Evolutionary conservation across 2,113 vertebrate species (phyloP).

Genomic region (Tauraco erythrolophus): DNA sequence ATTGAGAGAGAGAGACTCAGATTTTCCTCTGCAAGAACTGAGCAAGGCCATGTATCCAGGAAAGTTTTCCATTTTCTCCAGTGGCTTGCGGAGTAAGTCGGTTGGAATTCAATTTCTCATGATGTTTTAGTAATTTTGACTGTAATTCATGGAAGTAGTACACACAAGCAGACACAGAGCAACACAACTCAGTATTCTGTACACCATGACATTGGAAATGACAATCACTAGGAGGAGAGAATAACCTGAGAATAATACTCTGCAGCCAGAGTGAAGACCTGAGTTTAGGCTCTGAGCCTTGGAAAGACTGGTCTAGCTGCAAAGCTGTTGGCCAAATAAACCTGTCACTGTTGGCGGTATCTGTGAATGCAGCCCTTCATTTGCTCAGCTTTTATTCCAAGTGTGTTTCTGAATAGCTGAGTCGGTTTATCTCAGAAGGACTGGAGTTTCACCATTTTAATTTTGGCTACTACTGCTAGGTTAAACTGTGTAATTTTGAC

Average conservation of each 20-base stretch:
- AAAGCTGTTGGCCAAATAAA: neutral
- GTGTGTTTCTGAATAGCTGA: neutral
- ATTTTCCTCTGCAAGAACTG: neutral
- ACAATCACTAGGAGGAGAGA: neutral
- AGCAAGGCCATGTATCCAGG: neutral
- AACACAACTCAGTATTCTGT: neutral
- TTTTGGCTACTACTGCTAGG: neutral
- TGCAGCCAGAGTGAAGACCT: neutral
- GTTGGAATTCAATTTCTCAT: neutral
- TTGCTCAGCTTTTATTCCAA: neutral
- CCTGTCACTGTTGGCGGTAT: accelerated
- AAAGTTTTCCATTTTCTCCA: neutral
- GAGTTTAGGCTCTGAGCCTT: neutral
- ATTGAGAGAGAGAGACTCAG: neutral
- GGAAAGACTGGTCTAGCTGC: neutral
- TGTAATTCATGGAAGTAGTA: no score
- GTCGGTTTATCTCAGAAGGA: neutral
- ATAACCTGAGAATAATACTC: neutral
- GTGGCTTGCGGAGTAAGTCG: neutral
- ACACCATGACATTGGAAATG: neutral
- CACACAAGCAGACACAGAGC: neutral
- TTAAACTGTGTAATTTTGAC: neutral
- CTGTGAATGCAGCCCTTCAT: neutral
- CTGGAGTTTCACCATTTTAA: neutral
- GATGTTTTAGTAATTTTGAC: neutral